Evolutionary conservation across 2,113 vertebrate species (phyloP), one percentile per base, ranked within the genome.

Genomic region (Syngnathus scovelli): DNA sequence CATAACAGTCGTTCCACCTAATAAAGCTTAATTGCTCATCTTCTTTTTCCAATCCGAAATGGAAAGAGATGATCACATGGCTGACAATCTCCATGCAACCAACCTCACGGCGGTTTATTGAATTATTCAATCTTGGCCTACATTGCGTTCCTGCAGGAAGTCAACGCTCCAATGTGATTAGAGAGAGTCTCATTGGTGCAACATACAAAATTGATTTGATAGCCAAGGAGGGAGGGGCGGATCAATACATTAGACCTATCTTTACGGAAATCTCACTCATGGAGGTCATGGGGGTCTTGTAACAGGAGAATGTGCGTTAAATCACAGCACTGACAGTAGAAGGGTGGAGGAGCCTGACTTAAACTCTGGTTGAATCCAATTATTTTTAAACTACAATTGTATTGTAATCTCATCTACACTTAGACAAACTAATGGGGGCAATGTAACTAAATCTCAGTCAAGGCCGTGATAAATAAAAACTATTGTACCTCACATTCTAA

Each of bases 211-310:
- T 86, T 77, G 83, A 87, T 79, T 72, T 49, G 62, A 59, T 73
- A 71, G 78, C 66, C 39, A 16, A 70, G 54, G 60, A 21, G 37
- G 19, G 48, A 12, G 39, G 19, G 15, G 46, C n/a, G 58, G 65
- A 86, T 87, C 83, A 74, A 86, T 87, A 67, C 51, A 19, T 72
- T 46, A 66, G 68, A 60, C 61, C 71, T 78, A 46, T 73, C 78
- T 75, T 74, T 63, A 71, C 68, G 69, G 64, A 16, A 44, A 66
- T 71, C 78, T 78, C 63, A 38, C 65, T 69, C 77, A 52, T 62
- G 33, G 39, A 59, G 38, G 69, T 77, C 66, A 44, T 23, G 13
- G 46, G 73, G 70, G 66, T 41, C 74, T 15, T 72, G 79, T 62
- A 77, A 86, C 59, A 38, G 27, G 78, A 85, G 36, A 76, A n/a